These are phyloP conservation scores for Anthopleura xanthogrammica DNA, from an alignment of 92 coral and sea anemone species.

Conservation along the genomic window DNA sequence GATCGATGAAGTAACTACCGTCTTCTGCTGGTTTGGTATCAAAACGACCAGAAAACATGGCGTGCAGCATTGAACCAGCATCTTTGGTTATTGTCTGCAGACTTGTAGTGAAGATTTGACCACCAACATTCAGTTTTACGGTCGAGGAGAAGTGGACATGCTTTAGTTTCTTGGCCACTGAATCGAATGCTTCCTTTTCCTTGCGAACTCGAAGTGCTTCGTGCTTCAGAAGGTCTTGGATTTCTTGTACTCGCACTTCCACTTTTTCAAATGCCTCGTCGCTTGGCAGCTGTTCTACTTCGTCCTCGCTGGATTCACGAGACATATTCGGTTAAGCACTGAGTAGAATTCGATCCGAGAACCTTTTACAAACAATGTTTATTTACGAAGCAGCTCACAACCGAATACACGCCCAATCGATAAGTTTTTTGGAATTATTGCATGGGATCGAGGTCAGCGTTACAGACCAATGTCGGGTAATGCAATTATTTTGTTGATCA, in stretches of 20 bases:
- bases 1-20: conserved; percentile 74
- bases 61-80: conserved; percentile 56
- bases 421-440: no score
- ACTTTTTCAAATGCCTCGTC: conserved; percentile 17
- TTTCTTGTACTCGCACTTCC: background rate
- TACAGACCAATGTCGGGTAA: no score
- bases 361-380: background rate
- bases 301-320: background rate
- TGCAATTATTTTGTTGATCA: no score
- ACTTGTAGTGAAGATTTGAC: conserved; percentile 52
- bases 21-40: conserved; percentile 67
- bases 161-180: conserved; percentile 49
- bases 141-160: conserved; percentile 53
- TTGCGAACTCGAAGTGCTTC: conserved; percentile 37
- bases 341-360: background rate
- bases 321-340: background rate
- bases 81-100: conserved; percentile 54
- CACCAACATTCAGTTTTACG: conserved; percentile 54
- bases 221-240: conserved; percentile 14
- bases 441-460: no score
- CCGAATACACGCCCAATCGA: no score
- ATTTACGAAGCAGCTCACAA: no score
- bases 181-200: conserved; percentile 53
- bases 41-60: conserved; percentile 59
- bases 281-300: background rate